These are phyloP conservation scores for Lasioglossum figueresi DNA, from an alignment of 2,888 invertebrate species.

Conservation along the genomic window DNA sequence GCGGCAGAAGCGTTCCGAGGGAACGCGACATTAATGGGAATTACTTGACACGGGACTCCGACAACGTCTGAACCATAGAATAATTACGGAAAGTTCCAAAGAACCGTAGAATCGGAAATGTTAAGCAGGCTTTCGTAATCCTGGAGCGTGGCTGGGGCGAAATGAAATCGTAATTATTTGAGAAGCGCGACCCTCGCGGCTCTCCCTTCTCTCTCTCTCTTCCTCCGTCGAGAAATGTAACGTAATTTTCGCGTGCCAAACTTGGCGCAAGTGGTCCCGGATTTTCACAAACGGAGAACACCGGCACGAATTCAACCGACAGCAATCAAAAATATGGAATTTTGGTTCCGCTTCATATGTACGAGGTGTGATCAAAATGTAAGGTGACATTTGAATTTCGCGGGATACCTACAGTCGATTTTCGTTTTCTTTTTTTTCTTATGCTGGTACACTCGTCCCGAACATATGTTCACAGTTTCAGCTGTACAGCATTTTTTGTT, in stretches of 20 bases:
- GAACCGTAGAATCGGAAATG: not conserved
- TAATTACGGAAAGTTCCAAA: not conserved
- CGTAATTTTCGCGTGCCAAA: not conserved
- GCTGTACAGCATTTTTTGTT: too few species aligned
- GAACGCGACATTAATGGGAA: constrained; percentile 6
- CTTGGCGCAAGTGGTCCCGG: not conserved
- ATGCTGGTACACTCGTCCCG: too few species aligned
- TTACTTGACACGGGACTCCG: not conserved
- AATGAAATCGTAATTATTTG: not conserved
- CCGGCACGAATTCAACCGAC: not conserved
- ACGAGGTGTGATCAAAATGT: too few species aligned
- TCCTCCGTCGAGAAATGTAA: not conserved
- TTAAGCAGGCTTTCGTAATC: not conserved
- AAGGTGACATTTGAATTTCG: too few species aligned
- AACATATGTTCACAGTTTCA: too few species aligned
- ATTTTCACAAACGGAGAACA: constrained; percentile 6
- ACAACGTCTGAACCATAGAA: not conserved
- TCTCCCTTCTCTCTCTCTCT: not conserved
- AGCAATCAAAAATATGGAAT: not conserved
- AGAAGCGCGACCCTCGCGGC: not conserved
- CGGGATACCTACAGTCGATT: too few species aligned
- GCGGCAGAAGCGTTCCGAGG: not conserved
- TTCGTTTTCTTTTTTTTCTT: too few species aligned
- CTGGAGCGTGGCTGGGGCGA: not conserved
- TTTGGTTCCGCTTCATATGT: not conserved